These are phyloP conservation scores for Heterodera carotae DNA, from an alignment of 1,140 invertebrate species.

Conservation along the genomic window DNA sequence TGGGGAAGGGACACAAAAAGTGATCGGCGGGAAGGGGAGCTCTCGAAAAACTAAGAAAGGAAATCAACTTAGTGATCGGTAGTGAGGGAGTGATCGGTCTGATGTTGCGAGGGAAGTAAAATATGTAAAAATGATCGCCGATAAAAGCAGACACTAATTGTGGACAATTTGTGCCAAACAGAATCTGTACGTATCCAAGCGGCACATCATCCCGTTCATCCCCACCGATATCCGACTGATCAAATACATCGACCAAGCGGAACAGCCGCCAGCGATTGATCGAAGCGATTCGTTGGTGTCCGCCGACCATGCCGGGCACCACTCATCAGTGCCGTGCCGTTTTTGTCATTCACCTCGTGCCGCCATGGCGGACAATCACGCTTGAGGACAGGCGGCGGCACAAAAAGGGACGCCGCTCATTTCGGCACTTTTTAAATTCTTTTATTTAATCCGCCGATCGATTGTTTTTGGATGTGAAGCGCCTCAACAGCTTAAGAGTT, in stretches of 20 bases:
- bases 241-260: constrained; percentile 60
- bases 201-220: constrained; percentile 64
- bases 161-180: neutral
- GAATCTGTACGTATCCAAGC: constrained; percentile 61
- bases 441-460: too few species aligned
- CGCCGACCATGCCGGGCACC: constrained; percentile 44
- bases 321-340: constrained; percentile 62
- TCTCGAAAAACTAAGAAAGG: too few species aligned
- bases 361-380: constrained; percentile 50
- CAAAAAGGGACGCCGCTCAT: neutral
- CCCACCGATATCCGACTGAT: constrained; percentile 64
- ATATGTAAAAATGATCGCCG: too few species aligned
- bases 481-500: too few species aligned
- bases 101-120: too few species aligned
- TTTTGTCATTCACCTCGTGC: constrained; percentile 65
- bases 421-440: neutral
- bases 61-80: too few species aligned
- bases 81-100: neutral
- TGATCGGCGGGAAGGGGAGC: neutral
- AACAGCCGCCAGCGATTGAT: constrained; percentile 46
- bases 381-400: constrained; percentile 3
- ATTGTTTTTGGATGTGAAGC: neutral
- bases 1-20: neutral
- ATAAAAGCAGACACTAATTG: too few species aligned
- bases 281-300: constrained; percentile 35